Evolutionary conservation across 2,888 invertebrate species (phyloP), one percentile per base, ranked within the genome.

Genomic region (Crossocerus cetratus): DNA sequence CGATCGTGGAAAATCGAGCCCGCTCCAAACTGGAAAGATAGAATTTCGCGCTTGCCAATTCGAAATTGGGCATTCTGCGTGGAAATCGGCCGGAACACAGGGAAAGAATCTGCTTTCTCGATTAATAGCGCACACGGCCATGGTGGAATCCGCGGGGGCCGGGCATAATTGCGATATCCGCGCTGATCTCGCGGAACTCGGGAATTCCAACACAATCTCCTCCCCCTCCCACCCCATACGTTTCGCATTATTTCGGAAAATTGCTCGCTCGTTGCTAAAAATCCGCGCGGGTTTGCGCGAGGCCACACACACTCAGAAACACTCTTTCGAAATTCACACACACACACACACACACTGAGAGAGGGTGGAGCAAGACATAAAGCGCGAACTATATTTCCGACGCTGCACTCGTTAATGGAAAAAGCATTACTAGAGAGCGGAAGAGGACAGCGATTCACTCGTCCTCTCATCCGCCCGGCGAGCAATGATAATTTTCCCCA

Each of bases 331-430:
- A 32, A 1, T 11, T 1, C 32, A 5, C 32, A 32, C 32, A 32
- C 8, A 32, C 32, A 32, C 23, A 23, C 23, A 32, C 8, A 11
- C 2, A 32, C 11, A 8, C 16, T 18, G 43, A n/a, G 8, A n/a
- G 43, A 11, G 20, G 18, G 21, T 21, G n/a, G 8, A 49, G 49
- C 49, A 16, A 49, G 14, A 49, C 14, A 49, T 49, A 64, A 58
- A 45, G 53, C 58, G 43, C 63, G 13, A 45, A 55, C 59, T 65
- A 45, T 54, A 60, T 66, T 66, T 54, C 16, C 54, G 63, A 18
- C 8, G 5, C 32, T 56, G 23, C 18, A 21, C 58, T 65, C 65
- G 65, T 65, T 65, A 58, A 65, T 53, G 65, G 58, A 65, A 58
- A 58, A 58, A 58, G 18, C 49, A 58, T 65, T 45, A 57, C 11